A percentile compares a stretch with the other conserved stretches of the same genome.
These are phyloP conservation scores for Clarias batrachus DNA, from an alignment of 2,113 vertebrate species.

Conservation along the genomic window DNA sequence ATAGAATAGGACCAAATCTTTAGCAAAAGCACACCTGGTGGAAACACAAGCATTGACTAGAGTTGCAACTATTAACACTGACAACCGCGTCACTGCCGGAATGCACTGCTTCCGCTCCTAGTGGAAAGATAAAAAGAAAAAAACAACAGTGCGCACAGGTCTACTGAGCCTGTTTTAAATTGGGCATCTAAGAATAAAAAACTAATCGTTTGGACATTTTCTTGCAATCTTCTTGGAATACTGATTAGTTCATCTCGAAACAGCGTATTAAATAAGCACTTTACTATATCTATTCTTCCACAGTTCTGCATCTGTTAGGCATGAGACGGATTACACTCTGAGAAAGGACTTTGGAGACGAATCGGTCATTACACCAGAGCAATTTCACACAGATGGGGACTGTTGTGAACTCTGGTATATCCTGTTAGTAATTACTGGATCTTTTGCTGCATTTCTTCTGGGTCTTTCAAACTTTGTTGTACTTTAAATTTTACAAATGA, in stretches of 20 bases:
- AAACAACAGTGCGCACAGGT: background rate
- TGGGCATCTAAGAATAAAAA: background rate
- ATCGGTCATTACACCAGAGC: constrained; percentile 9
- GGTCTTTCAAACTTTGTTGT: constrained; percentile 17
- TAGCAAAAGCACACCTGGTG: too few relatives aligned
- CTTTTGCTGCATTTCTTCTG: constrained; percentile 22
- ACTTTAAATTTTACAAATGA: constrained; percentile 31
- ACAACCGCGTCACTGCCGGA: too few relatives aligned
- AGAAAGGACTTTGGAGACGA: background rate
- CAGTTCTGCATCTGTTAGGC: background rate
- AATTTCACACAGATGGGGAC: constrained; percentile 24
- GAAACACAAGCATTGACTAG: too few relatives aligned
- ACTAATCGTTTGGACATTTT: background rate
- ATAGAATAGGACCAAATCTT: too few relatives aligned
- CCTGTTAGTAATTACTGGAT: constrained; percentile 44
- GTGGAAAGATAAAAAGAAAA: background rate
- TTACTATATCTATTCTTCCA: background rate
- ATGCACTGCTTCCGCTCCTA: too few relatives aligned
- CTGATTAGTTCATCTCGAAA: background rate
- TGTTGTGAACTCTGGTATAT: constrained; percentile 16
- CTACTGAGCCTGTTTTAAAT: background rate
- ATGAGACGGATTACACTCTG: background rate
- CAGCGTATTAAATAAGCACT: background rate
- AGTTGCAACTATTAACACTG: too few relatives aligned
- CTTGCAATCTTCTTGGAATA: background rate